Conservation (phyloP, 2,113 vertebrate genomes). For the Lophochroa leadbeateri region DNA sequence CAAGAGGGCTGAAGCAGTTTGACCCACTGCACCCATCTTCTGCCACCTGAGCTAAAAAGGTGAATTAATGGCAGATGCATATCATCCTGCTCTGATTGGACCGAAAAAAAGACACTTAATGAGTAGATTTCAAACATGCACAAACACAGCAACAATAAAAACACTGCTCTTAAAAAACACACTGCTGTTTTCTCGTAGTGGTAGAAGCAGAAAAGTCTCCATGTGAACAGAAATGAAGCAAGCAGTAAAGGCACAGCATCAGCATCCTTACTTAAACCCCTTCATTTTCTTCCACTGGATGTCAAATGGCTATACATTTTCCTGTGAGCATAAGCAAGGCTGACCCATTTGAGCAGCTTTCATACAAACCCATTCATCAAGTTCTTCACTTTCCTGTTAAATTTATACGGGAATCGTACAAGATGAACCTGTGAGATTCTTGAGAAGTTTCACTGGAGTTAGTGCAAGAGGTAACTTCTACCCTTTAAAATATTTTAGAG, state of each 20-base stretch:
- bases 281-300: background rate
- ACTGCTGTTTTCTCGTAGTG: background rate
- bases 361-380: background rate
- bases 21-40: background rate
- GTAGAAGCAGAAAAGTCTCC: background rate
- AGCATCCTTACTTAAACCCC: background rate
- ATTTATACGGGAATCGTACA: background rate
- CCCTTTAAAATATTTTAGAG: background rate
- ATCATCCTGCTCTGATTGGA: background rate
- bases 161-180: background rate
- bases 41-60: background rate
- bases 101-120: background rate
- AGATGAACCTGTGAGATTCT: background rate
- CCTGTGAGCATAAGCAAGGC: accelerated
- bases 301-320: background rate
- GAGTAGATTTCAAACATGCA: background rate
- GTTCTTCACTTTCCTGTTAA: background rate
- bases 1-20: background rate
- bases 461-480: background rate
- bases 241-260: background rate
- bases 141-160: background rate
- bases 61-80: background rate
- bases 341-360: background rate
- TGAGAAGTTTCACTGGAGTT: background rate
- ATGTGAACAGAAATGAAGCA: background rate